These are phyloP conservation scores for Bruchidius siliquastri DNA, from an alignment of 2,888 invertebrate genomes.

Conservation along the genomic window DNA sequence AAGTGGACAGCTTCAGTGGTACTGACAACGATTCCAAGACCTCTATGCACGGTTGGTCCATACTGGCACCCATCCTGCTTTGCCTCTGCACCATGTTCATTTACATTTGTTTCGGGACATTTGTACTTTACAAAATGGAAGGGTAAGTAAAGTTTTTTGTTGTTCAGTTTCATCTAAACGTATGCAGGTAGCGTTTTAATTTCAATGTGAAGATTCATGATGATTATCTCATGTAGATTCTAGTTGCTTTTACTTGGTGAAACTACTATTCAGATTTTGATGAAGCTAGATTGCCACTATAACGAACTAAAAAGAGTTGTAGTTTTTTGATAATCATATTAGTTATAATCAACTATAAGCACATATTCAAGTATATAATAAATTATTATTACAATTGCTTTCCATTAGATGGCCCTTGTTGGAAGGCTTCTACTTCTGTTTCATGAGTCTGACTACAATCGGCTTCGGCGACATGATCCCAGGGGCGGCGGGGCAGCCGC, in stretches of 20 bases:
- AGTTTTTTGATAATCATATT: too few species aligned
- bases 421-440: constrained; percentile 92
- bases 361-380: too few species aligned
- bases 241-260: too few species aligned
- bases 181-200: too few species aligned
- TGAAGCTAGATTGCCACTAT: too few species aligned
- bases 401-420: constrained; percentile 76
- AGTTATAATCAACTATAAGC: too few species aligned
- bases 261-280: too few species aligned
- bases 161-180: too few species aligned
- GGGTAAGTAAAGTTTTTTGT: constrained; percentile 47
- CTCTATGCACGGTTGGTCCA: constrained; percentile 72
- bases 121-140: constrained; percentile 83
- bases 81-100: constrained; percentile 87
- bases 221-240: too few species aligned
- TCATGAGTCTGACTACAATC: constrained; percentile 90
- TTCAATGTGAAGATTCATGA: too few species aligned
- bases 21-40: constrained; percentile 66
- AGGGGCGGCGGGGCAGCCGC: constrained; percentile 46
- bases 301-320: too few species aligned
- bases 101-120: constrained; percentile 74
- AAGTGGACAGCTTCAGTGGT: constrained; percentile 62
- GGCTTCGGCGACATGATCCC: constrained; percentile 86
- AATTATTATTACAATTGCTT: too few species aligned
- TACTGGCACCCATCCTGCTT: constrained; percentile 83